Base-by-base conservation (phyloP, 2,113 vertebrate genomes). In the Stictonetta naevosa region DNA sequence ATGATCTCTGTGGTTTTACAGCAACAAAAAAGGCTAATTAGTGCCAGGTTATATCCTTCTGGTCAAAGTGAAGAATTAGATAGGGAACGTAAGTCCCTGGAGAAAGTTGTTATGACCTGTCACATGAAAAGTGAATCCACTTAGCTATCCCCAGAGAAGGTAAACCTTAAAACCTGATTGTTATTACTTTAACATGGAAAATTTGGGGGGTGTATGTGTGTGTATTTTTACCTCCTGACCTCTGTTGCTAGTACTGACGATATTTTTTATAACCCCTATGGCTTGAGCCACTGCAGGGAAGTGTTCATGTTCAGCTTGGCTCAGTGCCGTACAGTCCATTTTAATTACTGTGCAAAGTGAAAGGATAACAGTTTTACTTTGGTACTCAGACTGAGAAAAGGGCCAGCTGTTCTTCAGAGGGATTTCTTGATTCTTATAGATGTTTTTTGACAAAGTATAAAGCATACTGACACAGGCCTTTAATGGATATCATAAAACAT, bases 241-340 rank as follows among this genome's bases (percentile, higher is more conserved):
- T 92, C 14, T 22, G 31, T 69, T 92, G 42, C 68, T 2, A 2
- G 42, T 84, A 81, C 73, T 90, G 83, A 88, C 8, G 13, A 74
- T 92, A 58, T 71, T 96, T 95, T 96, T 95, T 92, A 92, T 90
- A 93, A 86, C 79, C 73, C 73, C 68, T 68, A 83, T 88, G 76
- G 66, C 73, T 92, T 92, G 69, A 96, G 86, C 69, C 0, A 0
- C 69, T 92, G 69, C 53, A 68, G 76, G 56, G 67, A 84, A 88
- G 56, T 60, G 38, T 92, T 95, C 82, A 44, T 10, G 3, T 95
- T 92, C 86, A 58, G n/a, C 69, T 90, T 94, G 88, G 85, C 92
- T 92, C 67, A 25, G 44, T 93, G 90, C 90, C 59, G 17, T 71
- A 68, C 53, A 94, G 83, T 93, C 86, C 86, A 85, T 93, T 94